Conservation (phyloP, 2,888 invertebrate genomes). For the Drosophila yooni region DNA sequence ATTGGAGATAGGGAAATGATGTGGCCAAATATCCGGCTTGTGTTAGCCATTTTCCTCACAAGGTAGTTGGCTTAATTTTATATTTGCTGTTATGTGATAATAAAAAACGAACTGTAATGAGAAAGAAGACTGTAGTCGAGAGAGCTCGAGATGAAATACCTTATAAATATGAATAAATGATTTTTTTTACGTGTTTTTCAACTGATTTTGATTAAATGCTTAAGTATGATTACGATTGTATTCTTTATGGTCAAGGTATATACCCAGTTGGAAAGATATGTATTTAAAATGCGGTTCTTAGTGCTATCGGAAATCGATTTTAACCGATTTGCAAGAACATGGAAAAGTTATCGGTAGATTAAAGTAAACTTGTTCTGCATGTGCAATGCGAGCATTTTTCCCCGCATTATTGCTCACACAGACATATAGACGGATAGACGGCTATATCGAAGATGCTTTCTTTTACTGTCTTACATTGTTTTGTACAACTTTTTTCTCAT, state of each 20-base stretch:
- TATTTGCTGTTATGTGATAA: slow-evolving; percentile 1
- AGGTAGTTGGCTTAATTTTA: slow-evolving; percentile 6
- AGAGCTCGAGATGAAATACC: not conserved
- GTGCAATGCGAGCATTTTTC: too few relatives aligned
- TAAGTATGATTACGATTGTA: not conserved
- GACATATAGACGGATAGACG: too few relatives aligned
- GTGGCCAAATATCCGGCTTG: slow-evolving; percentile 54
- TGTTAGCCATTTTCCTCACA: slow-evolving; percentile 6
- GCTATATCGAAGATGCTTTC: not conserved
- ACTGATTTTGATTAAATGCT: not conserved
- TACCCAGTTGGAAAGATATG: not conserved
- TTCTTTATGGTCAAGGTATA: not conserved
- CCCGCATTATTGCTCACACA: too few relatives aligned
- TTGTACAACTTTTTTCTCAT: not conserved
- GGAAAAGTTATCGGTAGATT: not conserved
- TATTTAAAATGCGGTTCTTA: not conserved
- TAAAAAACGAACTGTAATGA: not conserved
- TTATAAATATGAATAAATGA: not conserved
- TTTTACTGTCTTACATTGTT: not conserved
- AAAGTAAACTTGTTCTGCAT: too few relatives aligned
- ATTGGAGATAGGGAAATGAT: slow-evolving; percentile 56
- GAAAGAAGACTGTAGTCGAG: not conserved
- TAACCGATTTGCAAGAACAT: not conserved
- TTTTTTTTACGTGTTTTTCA: not conserved
- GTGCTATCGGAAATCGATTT: not conserved